Evolutionary conservation across 2,888 invertebrate species (phyloP), one percentile per base, ranked within the genome.

Genomic region (Mamestra brassicae): DNA sequence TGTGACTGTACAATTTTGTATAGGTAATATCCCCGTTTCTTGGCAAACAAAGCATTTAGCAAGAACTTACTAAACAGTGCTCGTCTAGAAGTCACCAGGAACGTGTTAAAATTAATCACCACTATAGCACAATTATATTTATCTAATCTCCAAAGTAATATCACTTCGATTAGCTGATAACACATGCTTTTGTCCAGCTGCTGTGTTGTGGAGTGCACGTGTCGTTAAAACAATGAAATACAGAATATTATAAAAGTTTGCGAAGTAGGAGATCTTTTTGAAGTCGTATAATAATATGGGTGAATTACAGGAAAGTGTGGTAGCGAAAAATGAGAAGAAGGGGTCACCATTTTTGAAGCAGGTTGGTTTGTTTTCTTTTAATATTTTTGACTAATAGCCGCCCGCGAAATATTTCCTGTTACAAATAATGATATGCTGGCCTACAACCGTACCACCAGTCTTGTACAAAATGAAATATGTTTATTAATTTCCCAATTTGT

Each of bases 341-440:
- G 82, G 80, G 3, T 77, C 86, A 62, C 91, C 92, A 52, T 91
- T 93, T 84, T 85, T 90, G 55, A 89, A 90, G 64, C 89, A 89
- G 89, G 89, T 87, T 45, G 15, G 83, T 78, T 0, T 50, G 26
- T 26, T 26, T 26, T 1, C 1, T 47, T 47, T 13, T 0, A 13
- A 4, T n/a, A 54, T 54, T n/a, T 54, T 54, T 54, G 0, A 1
- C 26, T 26, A 26, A 1, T 26, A 1, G 26, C 26, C 26, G 26
- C 26, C 26, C 26, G 26, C 26, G 26, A 52, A 52, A 52, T 17
- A 45, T 2, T 8, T 45, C 45, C 45, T 45, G 8, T 10, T 45
- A 45, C 1, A 45, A 10, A 45, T 45, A 10, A 38, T 38, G 38
- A 38, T 5, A 38, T 38, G 38, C 38, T 38, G 38, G 5, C 38